Percentiles rank a stretch among this genome's conserved stretches.
phyloP scores from a whole-genome alignment of 2,888 invertebrate genomes.

The Tolmerus cingulatus region DNA sequence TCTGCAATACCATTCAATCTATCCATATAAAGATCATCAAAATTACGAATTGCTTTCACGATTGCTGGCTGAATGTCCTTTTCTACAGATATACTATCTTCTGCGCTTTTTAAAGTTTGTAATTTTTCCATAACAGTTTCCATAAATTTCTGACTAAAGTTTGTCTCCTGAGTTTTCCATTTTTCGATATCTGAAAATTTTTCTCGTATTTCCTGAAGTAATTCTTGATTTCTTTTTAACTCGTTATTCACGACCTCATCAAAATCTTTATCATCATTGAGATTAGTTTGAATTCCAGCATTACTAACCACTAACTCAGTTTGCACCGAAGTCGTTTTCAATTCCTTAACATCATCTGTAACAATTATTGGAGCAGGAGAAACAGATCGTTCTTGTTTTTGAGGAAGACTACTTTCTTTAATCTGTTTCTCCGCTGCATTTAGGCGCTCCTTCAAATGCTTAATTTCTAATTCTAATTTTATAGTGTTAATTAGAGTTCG shows the following conservation, averaged over 20 bases:
- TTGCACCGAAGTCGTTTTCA: constrained; percentile 22
- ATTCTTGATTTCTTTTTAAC: neutral
- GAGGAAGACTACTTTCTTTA: neutral
- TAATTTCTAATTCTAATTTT: constrained; percentile 71
- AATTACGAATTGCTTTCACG: constrained; percentile 35
- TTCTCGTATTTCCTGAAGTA: neutral
- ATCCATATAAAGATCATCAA: constrained; percentile 35
- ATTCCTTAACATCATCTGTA: neutral
- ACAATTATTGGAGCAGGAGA: neutral
- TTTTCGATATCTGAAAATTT: constrained; percentile 27
- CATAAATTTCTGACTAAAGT: neutral
- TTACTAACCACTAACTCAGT: neutral
- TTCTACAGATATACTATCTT: neutral
- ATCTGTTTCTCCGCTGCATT: constrained; percentile 69
- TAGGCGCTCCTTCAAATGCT: constrained; percentile 70
- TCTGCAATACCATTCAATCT: constrained; percentile 46
- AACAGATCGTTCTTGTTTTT: constrained; percentile 44
- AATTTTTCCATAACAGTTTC: neutral
- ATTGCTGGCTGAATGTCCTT: constrained; percentile 42
- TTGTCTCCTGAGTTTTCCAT: constrained; percentile 3
- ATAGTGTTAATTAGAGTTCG: constrained; percentile 67
- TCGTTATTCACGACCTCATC: constrained; percentile 42
- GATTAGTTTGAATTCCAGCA: constrained; percentile 50
- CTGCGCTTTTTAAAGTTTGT: constrained; percentile 19
- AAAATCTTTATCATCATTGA: constrained; percentile 48